Evolutionary conservation across 2,113 vertebrate genomes (phyloP).

Genomic region (Odocoileus virginianus): DNA sequence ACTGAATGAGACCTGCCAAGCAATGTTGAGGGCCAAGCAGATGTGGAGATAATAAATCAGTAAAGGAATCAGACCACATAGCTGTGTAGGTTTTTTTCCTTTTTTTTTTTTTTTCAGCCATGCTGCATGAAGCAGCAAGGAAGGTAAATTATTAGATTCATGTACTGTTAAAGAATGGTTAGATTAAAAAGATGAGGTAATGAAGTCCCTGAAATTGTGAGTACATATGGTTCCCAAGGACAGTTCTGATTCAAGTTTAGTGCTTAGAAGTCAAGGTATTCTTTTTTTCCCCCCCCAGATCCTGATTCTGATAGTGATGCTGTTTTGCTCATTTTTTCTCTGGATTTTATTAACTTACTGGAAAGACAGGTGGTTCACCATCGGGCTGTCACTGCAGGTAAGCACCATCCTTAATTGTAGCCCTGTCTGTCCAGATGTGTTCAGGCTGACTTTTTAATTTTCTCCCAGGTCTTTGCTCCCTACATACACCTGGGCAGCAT

Average conservation of each 20-base stretch:
- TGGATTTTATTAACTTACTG: neutral
- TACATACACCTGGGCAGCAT: slow-evolving; percentile 52
- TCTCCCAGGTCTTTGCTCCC: slow-evolving; percentile 60
- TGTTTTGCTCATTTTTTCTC: neutral
- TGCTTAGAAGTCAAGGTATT: neutral
- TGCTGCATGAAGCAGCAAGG: neutral
- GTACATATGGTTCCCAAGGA: neutral
- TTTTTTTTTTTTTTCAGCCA: neutral
- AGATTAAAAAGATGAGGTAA: neutral
- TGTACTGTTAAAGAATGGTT: neutral
- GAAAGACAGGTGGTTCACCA: slow-evolving; percentile 36
- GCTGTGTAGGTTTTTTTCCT: neutral
- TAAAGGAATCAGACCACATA: neutral
- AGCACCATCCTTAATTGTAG: neutral
- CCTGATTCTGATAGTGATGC: neutral
- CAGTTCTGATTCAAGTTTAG: neutral
- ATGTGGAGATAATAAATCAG: neutral
- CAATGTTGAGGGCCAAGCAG: neutral
- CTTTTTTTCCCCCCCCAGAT: slow-evolving; percentile 49
- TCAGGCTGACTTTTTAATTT: slow-evolving; percentile 45
- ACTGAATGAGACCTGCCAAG: neutral
- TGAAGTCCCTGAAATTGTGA: neutral
- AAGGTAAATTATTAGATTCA: neutral
- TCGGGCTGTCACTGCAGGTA: slow-evolving; percentile 49
- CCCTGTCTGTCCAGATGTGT: neutral